Conservation (phyloP, 2,888 invertebrate genomes). For the Campoplex capitator region DNA sequence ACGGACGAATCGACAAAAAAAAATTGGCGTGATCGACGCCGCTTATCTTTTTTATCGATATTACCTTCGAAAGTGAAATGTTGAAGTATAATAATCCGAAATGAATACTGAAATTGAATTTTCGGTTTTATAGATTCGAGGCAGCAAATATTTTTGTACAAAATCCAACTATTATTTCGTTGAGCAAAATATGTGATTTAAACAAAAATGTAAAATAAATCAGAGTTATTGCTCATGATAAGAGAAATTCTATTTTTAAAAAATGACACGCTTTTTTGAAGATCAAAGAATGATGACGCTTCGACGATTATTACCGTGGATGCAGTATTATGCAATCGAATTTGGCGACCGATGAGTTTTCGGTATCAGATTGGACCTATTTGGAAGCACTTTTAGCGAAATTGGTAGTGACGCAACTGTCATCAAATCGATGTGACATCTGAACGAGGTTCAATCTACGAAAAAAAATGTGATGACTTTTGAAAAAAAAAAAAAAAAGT, state of each 20-base stretch:
- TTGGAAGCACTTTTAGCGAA: slow-evolving; percentile 8
- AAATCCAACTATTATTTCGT: neutral
- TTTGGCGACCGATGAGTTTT: slow-evolving; percentile 49
- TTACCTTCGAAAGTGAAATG: slow-evolving; percentile 15
- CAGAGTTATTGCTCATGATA: neutral
- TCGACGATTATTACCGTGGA: neutral
- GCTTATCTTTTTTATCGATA: neutral
- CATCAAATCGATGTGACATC: slow-evolving; percentile 40
- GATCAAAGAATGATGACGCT: neutral
- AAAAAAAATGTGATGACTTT: neutral
- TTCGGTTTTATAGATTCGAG: neutral
- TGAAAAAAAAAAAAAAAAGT: slow-evolving; percentile 39
- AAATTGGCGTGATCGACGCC: neutral
- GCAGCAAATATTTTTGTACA: neutral
- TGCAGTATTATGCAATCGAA: slow-evolving; percentile 8
- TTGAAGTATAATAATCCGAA: neutral
- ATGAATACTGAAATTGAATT: neutral
- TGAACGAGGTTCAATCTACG: slow-evolving; percentile 49
- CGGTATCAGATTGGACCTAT: slow-evolving; percentile 30
- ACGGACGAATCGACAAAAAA: neutral
- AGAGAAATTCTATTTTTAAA: neutral
- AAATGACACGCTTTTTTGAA: neutral
- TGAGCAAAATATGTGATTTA: neutral
- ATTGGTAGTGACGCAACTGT: slow-evolving; percentile 50
- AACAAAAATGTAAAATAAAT: neutral